Base-by-base conservation (phyloP, 2,113 vertebrate species). In the Neogale vison region DNA sequence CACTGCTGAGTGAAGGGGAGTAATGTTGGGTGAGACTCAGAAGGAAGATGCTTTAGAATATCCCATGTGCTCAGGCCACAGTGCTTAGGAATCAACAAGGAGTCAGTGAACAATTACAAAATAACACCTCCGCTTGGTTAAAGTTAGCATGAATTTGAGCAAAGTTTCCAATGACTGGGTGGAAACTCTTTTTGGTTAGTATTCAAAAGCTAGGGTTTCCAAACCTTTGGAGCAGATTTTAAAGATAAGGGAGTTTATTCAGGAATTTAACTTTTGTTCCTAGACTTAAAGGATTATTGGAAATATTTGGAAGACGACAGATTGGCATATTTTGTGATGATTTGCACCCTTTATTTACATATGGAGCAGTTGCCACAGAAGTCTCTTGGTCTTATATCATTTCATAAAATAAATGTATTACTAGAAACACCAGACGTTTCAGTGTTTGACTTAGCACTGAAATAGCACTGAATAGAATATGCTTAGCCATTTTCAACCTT, bases 231-330 rank as follows among this genome's bases (percentile, higher is more conserved):
- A 82, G 26, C 36, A 81, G 59, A 94, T 97, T 96, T 90, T 96
- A 88, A 94, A 97, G 97, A 97, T 97, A 97, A 98, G 95, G 89
- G 50, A 87, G 96, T 88, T 87, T 96, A 90, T 93, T 97, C 80
- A 94, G 92, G 90, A 98, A 97, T 95, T 65, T 86, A 61, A 42
- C 47, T 67, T 97, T 97, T 93, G 84, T 95, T 96, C 84, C 47
- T 83, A 50, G 36, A 86, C 77, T 95, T 96, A 88, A 81, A 90
- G 88, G 72, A 45, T 90, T 97, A 69, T 81, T 94, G 39, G 76
- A 95, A 95, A 79, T 90, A 96, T 92, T 93, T 96, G 81, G 29
- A 74, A 89, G 74, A 72, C 21, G 85, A 69, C 84, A 45, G 83
- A 90, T 81, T 79, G 76, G 69, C 80, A 57, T 71, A 80, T 82